A percentile compares a stretch with the other conserved stretches of the same genome.
These are phyloP conservation scores for Odontamblyopus lacepedii DNA, from an alignment of 2,797 vertebrate genomes.

Conservation along the genomic window DNA sequence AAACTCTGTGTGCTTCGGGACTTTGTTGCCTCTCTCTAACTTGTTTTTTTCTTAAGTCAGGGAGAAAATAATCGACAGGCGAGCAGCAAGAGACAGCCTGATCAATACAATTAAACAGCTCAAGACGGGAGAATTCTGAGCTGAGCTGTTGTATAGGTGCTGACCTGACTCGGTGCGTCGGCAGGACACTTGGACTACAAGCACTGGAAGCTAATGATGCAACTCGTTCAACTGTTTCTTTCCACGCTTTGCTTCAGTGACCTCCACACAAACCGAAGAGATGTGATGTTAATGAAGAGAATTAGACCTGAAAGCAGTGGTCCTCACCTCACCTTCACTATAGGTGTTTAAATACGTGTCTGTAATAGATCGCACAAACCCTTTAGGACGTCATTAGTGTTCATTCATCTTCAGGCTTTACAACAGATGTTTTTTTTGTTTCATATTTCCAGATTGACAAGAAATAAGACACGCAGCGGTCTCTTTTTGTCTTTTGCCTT, in stretches of 20 bases:
- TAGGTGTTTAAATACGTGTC: background rate
- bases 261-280: background rate
- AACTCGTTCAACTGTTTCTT: background rate
- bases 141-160: background rate
- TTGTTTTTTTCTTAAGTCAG: background rate
- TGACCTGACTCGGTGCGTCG: no score
- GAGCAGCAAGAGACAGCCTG: background rate
- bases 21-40: background rate
- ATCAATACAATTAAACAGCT: slow-evolving; percentile 15
- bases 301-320: background rate
- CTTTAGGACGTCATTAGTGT: no score
- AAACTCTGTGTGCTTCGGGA: background rate
- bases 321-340: background rate
- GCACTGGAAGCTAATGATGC: background rate
- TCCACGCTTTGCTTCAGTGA: background rate
- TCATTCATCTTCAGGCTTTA: no score
- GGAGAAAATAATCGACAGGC: slow-evolving; percentile 4
- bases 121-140: slow-evolving; percentile 1
- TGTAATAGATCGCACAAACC: no score
- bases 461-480: no score
- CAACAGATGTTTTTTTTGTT: no score
- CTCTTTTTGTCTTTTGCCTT: no score
- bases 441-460: no score
- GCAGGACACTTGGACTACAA: background rate
- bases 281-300: background rate